These are phyloP conservation scores for Pristionchus maxplancki DNA, from an alignment of 2,888 invertebrate species.

Conservation along the genomic window DNA sequence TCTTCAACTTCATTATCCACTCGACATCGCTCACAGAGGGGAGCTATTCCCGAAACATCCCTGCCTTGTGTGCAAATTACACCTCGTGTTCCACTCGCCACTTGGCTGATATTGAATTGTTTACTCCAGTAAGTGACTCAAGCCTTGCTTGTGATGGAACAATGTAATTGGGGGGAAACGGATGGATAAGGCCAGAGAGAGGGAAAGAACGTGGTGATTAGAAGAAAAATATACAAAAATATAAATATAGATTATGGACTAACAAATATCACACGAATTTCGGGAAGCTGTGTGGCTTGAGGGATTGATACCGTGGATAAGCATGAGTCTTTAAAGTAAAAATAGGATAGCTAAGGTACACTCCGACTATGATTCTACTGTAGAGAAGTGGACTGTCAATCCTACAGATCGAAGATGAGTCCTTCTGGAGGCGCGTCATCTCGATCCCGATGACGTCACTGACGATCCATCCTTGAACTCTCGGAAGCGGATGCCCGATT, in stretches of 20 bases:
- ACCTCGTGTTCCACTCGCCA: not conserved
- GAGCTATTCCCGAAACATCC: not conserved
- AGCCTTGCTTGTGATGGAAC: not conserved
- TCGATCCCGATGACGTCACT: not conserved
- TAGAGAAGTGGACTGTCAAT: not conserved
- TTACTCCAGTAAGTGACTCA: slow-evolving; percentile 34
- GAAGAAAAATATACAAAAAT: not conserved
- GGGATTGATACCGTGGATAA: not conserved
- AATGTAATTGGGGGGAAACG: not conserved
- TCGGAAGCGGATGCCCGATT: slow-evolving; percentile 6
- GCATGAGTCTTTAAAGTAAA: not conserved
- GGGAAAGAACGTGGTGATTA: not conserved
- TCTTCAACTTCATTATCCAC: slow-evolving; percentile 18
- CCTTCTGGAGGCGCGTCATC: not conserved
- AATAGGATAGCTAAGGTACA: not conserved
- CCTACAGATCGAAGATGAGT: not conserved
- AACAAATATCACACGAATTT: not conserved
- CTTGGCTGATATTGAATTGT: not conserved
- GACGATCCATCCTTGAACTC: not conserved
- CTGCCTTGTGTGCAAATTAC: not conserved
- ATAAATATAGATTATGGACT: not conserved
- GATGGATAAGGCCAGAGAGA: not conserved
- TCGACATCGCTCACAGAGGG: not conserved
- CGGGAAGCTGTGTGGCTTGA: not conserved
- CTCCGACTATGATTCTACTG: not conserved